A percentile compares a stretch with the other conserved stretches of the same genome.
These are phyloP conservation scores for Ptilonorhynchus violaceus DNA, from an alignment of 2,113 vertebrate species.

Conservation along the genomic window DNA sequence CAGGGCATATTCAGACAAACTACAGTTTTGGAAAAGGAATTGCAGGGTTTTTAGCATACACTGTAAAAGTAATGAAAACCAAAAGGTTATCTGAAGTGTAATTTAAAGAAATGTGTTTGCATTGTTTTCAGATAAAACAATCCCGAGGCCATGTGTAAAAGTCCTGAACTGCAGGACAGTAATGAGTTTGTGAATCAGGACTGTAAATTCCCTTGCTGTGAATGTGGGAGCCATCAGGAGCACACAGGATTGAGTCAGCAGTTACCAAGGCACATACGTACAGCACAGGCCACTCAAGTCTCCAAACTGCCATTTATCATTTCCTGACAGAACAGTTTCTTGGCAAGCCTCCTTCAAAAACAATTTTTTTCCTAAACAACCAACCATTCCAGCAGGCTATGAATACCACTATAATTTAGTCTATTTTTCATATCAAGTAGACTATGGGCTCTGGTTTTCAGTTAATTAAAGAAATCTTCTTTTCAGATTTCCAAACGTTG, in stretches of 20 bases:
- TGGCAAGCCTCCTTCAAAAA: conserved; percentile 67
- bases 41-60: neutral
- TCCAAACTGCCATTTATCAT: conserved; percentile 70
- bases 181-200: conserved; percentile 48
- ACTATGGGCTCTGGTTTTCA: conserved; percentile 31
- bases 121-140: conserved; percentile 44
- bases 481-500: neutral
- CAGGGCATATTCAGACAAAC: neutral
- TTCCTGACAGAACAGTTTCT: conserved; percentile 69
- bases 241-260: conserved; percentile 61
- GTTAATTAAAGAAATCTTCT: conserved; percentile 60
- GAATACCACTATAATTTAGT: conserved; percentile 63
- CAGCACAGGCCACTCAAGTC: conserved; percentile 50
- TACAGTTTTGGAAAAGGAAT: neutral
- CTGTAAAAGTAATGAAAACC: conserved; percentile 15
- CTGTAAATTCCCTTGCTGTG: conserved; percentile 16
- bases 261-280: conserved; percentile 53
- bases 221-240: conserved; percentile 59
- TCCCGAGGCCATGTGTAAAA: neutral
- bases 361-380: conserved; percentile 60
- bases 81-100: conserved; percentile 34
- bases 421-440: conserved; percentile 67
- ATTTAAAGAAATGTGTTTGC: conserved; percentile 32
- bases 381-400: conserved; percentile 63
- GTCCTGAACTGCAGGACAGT: neutral